A percentile compares a stretch with the other conserved stretches of the same genome.
Conservation (phyloP, 1,140 invertebrate genomes). For the Papilio aristodemus region DNA sequence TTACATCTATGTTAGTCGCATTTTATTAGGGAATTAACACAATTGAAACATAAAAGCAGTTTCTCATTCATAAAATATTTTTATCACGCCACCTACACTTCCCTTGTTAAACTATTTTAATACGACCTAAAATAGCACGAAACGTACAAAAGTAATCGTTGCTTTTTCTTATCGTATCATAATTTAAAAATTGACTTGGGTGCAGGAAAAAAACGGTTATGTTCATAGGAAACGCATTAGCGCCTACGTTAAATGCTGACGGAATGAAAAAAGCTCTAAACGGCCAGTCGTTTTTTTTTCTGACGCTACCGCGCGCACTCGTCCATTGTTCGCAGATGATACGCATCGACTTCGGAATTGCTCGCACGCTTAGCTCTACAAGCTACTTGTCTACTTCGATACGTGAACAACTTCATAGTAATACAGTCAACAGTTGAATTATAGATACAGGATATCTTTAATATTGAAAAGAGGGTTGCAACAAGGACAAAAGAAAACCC, state of each 20-base stretch:
- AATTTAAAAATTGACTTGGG: conserved; percentile 3
- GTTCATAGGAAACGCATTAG: conserved; percentile 18
- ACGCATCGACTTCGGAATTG: conserved; percentile 43
- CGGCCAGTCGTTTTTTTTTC: conserved; percentile 42
- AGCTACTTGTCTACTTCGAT: conserved; percentile 28
- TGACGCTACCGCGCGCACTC: conserved; percentile 41
- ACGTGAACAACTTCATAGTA: conserved; percentile 13
- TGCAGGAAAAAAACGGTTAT: neutral
- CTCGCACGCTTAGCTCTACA: conserved; percentile 41
- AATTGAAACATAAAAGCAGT: conserved; percentile 13
- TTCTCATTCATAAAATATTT: conserved; percentile 20
- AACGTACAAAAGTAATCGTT: neutral
- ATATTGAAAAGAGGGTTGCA: no score
- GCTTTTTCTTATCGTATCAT: conserved; percentile 4
- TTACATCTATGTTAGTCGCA: neutral
- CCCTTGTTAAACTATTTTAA: conserved; percentile 12
- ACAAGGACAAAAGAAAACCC: no score
- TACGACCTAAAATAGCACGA: neutral
- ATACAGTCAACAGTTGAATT: neutral
- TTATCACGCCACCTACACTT: conserved; percentile 9
- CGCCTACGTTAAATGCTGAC: conserved; percentile 7
- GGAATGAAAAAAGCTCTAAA: conserved; percentile 38
- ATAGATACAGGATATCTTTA: no score
- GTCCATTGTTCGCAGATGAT: conserved; percentile 48
- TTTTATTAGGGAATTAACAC: conserved; percentile 5